phyloP scores from a whole-genome alignment of 2,888 invertebrate genomes.

The Agrenia bidenticulata region DNA sequence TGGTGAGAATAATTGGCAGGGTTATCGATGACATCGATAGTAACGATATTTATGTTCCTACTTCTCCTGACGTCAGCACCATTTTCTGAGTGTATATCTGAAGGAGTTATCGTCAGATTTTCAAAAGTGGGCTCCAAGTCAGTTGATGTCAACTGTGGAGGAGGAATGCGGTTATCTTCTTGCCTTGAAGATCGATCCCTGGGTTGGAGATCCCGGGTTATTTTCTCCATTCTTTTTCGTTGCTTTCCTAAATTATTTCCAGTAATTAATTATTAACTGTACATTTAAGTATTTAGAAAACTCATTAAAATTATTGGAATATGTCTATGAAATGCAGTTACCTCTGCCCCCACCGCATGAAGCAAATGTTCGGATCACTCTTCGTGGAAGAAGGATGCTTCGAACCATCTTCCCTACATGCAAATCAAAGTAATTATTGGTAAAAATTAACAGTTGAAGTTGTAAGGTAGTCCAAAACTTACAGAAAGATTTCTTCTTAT shows the following conservation, averaged over 20 bases:
- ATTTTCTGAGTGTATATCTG: not conserved
- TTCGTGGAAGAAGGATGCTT: conserved; percentile 22
- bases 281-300: not conserved
- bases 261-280: not conserved
- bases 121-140: not conserved
- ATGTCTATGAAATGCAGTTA: not conserved
- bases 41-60: too few species aligned
- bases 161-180: not conserved
- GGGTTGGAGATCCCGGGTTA: not conserved
- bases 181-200: not conserved
- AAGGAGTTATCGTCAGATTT: not conserved
- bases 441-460: not conserved
- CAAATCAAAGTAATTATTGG: conserved; percentile 1
- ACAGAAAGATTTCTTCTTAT: conserved; percentile 24
- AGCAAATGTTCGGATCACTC: not conserved
- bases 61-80: too few species aligned
- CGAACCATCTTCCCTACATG: conserved; percentile 29
- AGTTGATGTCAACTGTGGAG: not conserved
- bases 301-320: not conserved
- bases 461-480: conserved; percentile 4
- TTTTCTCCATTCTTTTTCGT: not conserved
- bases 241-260: not conserved
- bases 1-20: too few species aligned
- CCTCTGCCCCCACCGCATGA: not conserved
- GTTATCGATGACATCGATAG: too few species aligned